Percentiles rank a stretch among this genome's conserved stretches.
Evolutionary conservation across 2,888 invertebrate genomes (phyloP).

Genomic region (Apoda limacodes): DNA sequence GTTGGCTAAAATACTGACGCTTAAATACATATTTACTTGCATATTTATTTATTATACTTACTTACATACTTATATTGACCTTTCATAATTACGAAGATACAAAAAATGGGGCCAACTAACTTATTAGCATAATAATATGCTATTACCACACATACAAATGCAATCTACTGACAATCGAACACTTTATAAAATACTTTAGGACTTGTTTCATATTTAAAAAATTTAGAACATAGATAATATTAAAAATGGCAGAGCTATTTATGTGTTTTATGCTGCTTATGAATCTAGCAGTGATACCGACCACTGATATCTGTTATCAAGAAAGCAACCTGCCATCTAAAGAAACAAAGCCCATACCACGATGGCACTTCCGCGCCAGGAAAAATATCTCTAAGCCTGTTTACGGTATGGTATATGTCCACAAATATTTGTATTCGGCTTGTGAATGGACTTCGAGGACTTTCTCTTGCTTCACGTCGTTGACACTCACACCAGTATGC

Average conservation of each 20-base stretch:
- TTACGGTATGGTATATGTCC: slow-evolving; percentile 57
- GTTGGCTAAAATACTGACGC: too few species aligned
- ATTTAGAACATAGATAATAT: slow-evolving; percentile 1
- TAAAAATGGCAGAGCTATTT: slow-evolving; percentile 2
- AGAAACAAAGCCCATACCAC: slow-evolving; percentile 27
- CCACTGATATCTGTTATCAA: too few species aligned
- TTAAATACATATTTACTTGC: too few species aligned
- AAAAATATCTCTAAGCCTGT: slow-evolving; percentile 59
- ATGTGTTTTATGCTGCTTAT: too few species aligned
- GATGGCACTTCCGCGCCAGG: slow-evolving; percentile 27
- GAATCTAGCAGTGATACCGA: too few species aligned
- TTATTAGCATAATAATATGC: too few species aligned
- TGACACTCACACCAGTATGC: too few species aligned
- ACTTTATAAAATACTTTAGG: not conserved
- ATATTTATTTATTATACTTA: too few species aligned
- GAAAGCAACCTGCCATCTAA: not conserved
- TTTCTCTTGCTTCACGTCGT: slow-evolving; percentile 52
- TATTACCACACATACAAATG: too few species aligned
- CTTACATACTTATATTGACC: too few species aligned
- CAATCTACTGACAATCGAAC: slow-evolving; percentile 1
- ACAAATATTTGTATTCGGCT: slow-evolving; percentile 68
- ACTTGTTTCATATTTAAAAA: not conserved
- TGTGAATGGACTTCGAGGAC: slow-evolving; percentile 65
- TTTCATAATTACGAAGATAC: too few species aligned
- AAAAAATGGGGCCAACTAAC: too few species aligned